Evolutionary conservation across 2,888 invertebrate genomes (phyloP).

Genomic region (Drosophila meridionalis): DNA sequence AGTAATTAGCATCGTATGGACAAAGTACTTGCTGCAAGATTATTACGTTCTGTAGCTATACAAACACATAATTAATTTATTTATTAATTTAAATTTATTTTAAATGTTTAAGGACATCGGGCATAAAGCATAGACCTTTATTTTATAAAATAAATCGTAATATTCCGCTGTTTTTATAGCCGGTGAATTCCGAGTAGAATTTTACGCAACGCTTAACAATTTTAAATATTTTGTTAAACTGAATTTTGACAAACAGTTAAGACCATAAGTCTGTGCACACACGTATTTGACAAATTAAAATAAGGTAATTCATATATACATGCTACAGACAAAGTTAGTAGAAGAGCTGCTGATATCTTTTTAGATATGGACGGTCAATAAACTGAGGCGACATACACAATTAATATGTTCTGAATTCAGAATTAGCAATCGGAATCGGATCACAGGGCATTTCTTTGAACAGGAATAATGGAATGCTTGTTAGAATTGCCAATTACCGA

Average conservation of each 20-base stretch:
- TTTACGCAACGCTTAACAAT: background rate
- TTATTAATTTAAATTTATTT: too few species aligned
- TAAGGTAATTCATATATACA: background rate
- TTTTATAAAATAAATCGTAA: background rate
- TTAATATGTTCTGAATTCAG: slow-evolving; percentile 36
- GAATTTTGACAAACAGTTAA: background rate
- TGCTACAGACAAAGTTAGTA: background rate
- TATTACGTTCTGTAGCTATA: background rate
- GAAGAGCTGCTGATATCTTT: background rate
- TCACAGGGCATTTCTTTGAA: slow-evolving; percentile 38
- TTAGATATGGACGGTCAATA: slow-evolving; percentile 37
- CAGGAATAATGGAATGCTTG: slow-evolving; percentile 41
- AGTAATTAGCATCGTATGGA: background rate
- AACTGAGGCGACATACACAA: slow-evolving; percentile 19
- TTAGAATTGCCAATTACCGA: slow-evolving; percentile 55
- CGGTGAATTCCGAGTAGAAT: background rate
- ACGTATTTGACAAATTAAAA: background rate
- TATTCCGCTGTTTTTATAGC: background rate
- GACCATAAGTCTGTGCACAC: background rate
- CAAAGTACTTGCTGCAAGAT: background rate
- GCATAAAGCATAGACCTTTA: too few species aligned
- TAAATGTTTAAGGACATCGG: too few species aligned
- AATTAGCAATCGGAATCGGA: slow-evolving; percentile 31
- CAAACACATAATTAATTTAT: too few species aligned
- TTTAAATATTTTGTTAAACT: background rate